These are phyloP conservation scores for Steatornis caripensis DNA, from an alignment of 2,113 vertebrate species.

Conservation along the genomic window DNA sequence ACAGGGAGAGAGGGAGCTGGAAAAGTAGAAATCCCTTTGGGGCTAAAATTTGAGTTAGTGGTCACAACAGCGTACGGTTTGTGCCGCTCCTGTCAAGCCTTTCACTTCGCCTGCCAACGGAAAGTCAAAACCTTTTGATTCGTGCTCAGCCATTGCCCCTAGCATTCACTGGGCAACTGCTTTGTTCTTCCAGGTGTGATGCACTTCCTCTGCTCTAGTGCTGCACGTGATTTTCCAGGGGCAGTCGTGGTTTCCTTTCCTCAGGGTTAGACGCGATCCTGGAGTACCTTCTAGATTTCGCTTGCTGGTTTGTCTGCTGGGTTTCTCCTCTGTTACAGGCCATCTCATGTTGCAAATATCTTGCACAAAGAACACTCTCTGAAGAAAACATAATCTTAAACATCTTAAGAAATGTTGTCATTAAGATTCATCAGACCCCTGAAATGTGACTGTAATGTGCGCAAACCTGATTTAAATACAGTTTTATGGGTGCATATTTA, in stretches of 20 bases:
- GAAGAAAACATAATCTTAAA: background rate
- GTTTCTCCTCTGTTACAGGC: background rate
- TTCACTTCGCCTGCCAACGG: no score
- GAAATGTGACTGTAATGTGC: rapidly evolving
- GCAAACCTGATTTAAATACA: background rate
- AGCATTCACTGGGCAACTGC: background rate
- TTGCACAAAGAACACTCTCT: background rate
- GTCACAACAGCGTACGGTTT: background rate
- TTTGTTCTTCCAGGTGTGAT: background rate
- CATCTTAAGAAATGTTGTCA: background rate
- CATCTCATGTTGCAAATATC: background rate
- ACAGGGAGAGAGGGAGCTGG: background rate
- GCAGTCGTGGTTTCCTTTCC: background rate
- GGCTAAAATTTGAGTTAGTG: background rate
- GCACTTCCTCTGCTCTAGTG: background rate
- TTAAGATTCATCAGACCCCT: background rate
- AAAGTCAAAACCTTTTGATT: background rate
- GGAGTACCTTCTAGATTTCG: background rate
- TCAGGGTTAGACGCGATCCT: background rate
- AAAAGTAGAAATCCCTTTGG: background rate
- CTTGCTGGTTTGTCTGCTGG: background rate
- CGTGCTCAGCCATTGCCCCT: background rate
- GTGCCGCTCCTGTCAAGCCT: background rate
- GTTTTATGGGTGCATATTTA: background rate
- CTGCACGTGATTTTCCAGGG: background rate